Evolutionary conservation across 1,140 invertebrate genomes (phyloP), one percentile per base, ranked within the genome.

Genomic region (Neocloeon triangulifer): DNA sequence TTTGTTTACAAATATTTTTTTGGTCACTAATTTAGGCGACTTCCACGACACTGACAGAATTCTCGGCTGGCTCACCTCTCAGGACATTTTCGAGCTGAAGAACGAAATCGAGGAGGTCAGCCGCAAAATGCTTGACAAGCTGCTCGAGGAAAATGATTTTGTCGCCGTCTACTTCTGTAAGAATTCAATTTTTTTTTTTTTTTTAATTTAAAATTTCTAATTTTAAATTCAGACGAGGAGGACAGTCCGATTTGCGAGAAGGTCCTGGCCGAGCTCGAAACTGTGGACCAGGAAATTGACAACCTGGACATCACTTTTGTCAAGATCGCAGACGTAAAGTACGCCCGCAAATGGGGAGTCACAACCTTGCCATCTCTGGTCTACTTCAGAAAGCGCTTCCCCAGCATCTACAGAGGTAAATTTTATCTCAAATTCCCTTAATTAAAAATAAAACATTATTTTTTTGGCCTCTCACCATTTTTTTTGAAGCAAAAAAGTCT

Each of bases 101-200:
- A 88, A 89, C 50, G 85, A 92, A 66, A 92, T 94, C 45, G 86
- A 91, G 52, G 84, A 91, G 53, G 84, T 92, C 1, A 92, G 91
- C 50, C 68, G 76, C 25, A 86, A 89, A 56, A 91, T 94, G 85
- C 55, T 94, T 26, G 82, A 91, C 41, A 92, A 92, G 54, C 51
- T 91, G 2, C 55, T 94, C 2, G 84, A 91, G 40, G 85, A 91
- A 52, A 91, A 89, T 45, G 85, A 92, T 56, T 92, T 85, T 50
- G 55, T 92, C 12, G 73, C 82, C n/a, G 85, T 92, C 16, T 92
- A 82, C 46, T 92, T 92, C 47, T 92, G 85, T 91, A 63, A 75
- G n/a, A 19, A 34, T 12, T 23, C 8, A 23, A 8, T 8, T 8
- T 23, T 8, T 23, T 23, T 23, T 23, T 23, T 8, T 8, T 12